These are phyloP conservation scores for Madoqua kirkii DNA, from an alignment of 2,113 vertebrate species.

Conservation along the genomic window DNA sequence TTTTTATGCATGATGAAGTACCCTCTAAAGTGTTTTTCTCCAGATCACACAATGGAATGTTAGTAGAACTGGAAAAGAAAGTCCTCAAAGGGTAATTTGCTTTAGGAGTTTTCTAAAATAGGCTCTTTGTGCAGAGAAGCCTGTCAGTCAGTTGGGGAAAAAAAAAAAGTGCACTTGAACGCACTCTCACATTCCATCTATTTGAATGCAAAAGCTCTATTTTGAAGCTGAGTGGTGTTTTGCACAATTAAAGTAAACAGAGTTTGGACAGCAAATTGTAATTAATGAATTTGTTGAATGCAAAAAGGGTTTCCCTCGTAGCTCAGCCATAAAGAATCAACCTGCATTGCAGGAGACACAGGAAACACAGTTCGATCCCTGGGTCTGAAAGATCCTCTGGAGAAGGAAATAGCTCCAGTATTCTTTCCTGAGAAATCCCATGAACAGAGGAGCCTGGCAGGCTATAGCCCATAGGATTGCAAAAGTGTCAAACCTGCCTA, in stretches of 20 bases:
- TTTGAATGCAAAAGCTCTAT: background rate
- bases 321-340: background rate
- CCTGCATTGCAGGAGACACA: background rate
- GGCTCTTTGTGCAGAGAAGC: background rate
- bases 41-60: background rate
- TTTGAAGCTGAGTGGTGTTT: background rate
- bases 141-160: background rate
- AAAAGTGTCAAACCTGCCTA: background rate
- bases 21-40: background rate
- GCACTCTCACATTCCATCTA: background rate
- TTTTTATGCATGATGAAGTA: slow-evolving; percentile 3
- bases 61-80: background rate
- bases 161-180: background rate
- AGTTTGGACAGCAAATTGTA: background rate
- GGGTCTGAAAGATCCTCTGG: background rate
- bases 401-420: background rate
- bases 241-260: background rate
- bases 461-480: background rate
- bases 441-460: background rate
- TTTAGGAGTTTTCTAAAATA: background rate
- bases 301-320: background rate
- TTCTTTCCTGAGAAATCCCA: background rate
- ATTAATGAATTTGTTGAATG: background rate
- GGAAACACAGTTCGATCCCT: background rate
- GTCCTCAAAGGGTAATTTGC: background rate